These are phyloP conservation scores for Volucella inanis DNA, from an alignment of 2,888 invertebrate species.

Conservation along the genomic window DNA sequence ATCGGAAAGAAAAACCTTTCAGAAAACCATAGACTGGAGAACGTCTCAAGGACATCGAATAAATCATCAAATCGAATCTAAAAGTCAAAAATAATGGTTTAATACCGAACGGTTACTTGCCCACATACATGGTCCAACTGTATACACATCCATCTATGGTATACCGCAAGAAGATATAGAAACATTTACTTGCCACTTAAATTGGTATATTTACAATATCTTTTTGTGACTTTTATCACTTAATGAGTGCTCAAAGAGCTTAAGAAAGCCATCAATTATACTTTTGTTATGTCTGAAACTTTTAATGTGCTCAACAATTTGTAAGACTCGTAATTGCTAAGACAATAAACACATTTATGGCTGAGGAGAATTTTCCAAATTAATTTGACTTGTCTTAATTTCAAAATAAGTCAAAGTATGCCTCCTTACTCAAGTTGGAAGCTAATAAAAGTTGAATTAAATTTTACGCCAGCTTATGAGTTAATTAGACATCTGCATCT, in stretches of 20 bases:
- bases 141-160: too few relatives aligned
- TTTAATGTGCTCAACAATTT: constrained; percentile 1
- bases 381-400: constrained; percentile 4
- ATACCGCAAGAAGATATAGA: background rate
- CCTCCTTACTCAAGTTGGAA: too few relatives aligned
- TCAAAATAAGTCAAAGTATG: background rate
- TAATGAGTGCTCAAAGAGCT: constrained; percentile 9
- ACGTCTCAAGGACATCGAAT: constrained; percentile 45
- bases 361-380: background rate
- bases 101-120: constrained; percentile 8
- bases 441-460: too few relatives aligned
- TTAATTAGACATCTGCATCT: too few relatives aligned
- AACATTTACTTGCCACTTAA: background rate
- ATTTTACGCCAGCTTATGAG: too few relatives aligned
- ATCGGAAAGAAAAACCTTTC: background rate
- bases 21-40: constrained; percentile 1
- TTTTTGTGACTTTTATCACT: constrained; percentile 9
- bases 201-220: background rate
- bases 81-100: constrained; percentile 25
- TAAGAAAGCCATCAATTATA: background rate
- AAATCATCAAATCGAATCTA: constrained; percentile 49
- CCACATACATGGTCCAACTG: background rate
- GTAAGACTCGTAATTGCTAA: background rate
- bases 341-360: background rate
- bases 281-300: background rate